Conservation (phyloP, 2,113 vertebrate genomes). For the Prionailurus viverrinus region DNA sequence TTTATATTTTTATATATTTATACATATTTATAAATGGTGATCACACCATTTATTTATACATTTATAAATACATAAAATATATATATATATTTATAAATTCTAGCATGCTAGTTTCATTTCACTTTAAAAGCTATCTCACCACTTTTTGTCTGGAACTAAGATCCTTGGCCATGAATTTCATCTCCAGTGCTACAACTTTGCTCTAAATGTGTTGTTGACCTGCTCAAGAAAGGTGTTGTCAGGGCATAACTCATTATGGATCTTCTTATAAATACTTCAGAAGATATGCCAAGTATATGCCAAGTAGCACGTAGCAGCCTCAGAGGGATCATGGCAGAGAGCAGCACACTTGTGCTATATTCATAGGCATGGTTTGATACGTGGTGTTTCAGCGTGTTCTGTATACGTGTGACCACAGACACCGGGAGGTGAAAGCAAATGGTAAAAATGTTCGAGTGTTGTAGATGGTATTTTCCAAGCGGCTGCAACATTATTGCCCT, state of each 20-base stretch:
- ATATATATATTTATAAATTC: neutral
- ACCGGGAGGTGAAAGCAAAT: neutral
- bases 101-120: neutral
- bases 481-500: fast-evolving
- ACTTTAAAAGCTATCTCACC: neutral
- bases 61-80: too few species aligned
- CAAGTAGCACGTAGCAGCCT: neutral
- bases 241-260: neutral
- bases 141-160: neutral
- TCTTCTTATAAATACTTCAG: neutral
- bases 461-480: neutral
- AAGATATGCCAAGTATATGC: neutral
- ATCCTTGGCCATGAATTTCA: neutral
- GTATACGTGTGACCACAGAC: neutral
- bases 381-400: neutral
- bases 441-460: too few species aligned
- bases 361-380: neutral
- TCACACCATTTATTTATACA: too few species aligned
- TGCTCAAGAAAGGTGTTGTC: neutral
- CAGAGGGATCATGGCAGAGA: neutral
- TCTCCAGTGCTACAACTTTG: neutral
- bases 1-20: neutral
- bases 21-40: neutral
- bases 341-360: neutral
- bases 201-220: neutral